Base-by-base conservation (phyloP, 2,888 invertebrate species). In the Patella caerulea region DNA sequence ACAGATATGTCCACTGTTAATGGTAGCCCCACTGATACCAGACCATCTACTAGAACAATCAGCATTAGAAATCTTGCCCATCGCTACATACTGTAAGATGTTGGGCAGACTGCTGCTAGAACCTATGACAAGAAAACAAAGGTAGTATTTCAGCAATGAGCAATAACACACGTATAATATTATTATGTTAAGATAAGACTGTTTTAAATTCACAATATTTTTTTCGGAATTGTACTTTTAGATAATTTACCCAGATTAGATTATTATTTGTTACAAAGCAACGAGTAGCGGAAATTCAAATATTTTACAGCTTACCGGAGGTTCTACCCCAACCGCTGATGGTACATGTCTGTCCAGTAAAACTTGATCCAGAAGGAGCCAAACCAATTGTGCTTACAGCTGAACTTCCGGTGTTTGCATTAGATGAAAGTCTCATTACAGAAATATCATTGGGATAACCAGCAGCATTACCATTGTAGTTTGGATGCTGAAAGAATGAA, bases 361-460 rank as follows among this genome's bases (percentile, higher is more conserved):
- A 69, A 70, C 70, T 34, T 19, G 55, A 17, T 69, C 69, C 73
- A 69, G 79, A 52, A 53, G 78, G 59, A 45, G 78, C 78, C 71
- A 79, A 70, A 14, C 65, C 19, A 12, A 79, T 71, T 15, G 79
- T 74, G 15, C 72, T 74, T n/a, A 73, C 59, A 54, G 82, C 79
- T 65, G 77, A 15, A 24, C 52, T 71, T 74, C 78, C 78, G 59
- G 75, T 72, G 59, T 74, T 72, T 2, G 81, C 53, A 15, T 78
- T 2, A 3, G 75, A 65, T n/a, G 72, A 15, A 72, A 83, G 75
- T 52, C 76, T 76, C 45, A 85, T 56, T 17, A 83, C 15, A 65
- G 81, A 82, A 45, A 85, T 81, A 76, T 84, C 85, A 71, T 85
- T 84, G 71, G 84, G 82, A 75, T 73, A 81, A n/a, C 84, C 84